Percentiles rank a stretch among this genome's conserved stretches.
Evolutionary conservation across 2,797 vertebrate species (phyloP).

Genomic region (Rhincodon typus): DNA sequence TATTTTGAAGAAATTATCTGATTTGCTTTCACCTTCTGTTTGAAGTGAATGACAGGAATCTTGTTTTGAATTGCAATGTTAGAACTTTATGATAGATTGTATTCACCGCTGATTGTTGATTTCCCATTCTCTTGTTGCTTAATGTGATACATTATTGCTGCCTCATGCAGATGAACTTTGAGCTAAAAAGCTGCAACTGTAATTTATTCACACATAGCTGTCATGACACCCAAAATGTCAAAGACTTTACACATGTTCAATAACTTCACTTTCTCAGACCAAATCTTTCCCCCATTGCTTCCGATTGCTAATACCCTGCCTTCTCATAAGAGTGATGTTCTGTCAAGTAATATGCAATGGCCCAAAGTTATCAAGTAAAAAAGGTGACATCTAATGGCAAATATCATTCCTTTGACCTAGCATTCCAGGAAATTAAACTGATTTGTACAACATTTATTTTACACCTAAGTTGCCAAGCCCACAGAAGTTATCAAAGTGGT

Average conservation of each 20-base stretch:
- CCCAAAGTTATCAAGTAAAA: neutral
- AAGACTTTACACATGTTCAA: too few species aligned
- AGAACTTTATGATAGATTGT: neutral
- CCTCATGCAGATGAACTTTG: neutral
- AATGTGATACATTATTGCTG: neutral
- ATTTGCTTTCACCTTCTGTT: neutral
- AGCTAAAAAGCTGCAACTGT: neutral
- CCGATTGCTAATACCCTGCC: too few species aligned
- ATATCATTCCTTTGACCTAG: neutral
- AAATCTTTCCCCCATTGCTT: neutral
- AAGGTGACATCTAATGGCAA: neutral
- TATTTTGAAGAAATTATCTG: neutral
- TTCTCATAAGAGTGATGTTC: neutral
- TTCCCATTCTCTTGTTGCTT: neutral
- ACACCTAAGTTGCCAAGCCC: neutral
- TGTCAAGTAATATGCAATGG: neutral
- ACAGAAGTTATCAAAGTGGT: neutral
- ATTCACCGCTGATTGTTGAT: neutral
- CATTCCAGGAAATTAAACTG: neutral
- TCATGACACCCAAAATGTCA: too few species aligned
- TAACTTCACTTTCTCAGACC: neutral
- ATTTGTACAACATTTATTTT: neutral
- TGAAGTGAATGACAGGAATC: neutral
- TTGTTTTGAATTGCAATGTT: neutral
- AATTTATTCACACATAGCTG: too few species aligned